Evolutionary conservation across 2,113 vertebrate species (phyloP).

Genomic region (Grus americana): DNA sequence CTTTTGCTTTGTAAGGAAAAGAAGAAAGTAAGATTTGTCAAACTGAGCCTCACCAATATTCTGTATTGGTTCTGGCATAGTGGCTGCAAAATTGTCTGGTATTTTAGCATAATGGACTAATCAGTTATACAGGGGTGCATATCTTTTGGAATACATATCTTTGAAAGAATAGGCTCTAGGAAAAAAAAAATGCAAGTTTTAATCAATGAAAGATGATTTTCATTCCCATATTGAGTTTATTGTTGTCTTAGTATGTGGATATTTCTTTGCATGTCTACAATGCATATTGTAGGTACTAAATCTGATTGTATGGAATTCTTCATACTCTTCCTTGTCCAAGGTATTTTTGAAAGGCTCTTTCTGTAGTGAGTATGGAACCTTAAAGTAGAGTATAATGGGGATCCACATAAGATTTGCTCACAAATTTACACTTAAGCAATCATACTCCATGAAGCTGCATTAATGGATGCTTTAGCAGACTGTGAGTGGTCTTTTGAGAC

Average conservation of each 20-base stretch:
- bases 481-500: not conserved
- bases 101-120: not conserved
- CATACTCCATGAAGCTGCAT: not conserved
- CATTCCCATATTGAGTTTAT: not conserved
- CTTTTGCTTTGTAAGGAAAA: not conserved
- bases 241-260: not conserved
- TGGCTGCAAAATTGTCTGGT: not conserved
- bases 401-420: not conserved
- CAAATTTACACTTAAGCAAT: not conserved
- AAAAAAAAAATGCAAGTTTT: not conserved
- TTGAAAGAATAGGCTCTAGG: not conserved
- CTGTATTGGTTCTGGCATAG: not conserved
- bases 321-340: not conserved
- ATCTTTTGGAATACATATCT: not conserved
- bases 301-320: not conserved
- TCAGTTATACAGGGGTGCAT: not conserved
- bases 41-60: not conserved
- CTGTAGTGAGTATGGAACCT: not conserved
- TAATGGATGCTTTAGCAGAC: not conserved
- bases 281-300: not conserved
- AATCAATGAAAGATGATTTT: not conserved
- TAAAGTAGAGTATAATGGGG: not conserved
- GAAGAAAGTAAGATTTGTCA: not conserved
- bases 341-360: not conserved
- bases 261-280: not conserved